phyloP scores from a whole-genome alignment of 2,113 vertebrate genomes.

The Myanophis thanlyinensis region DNA sequence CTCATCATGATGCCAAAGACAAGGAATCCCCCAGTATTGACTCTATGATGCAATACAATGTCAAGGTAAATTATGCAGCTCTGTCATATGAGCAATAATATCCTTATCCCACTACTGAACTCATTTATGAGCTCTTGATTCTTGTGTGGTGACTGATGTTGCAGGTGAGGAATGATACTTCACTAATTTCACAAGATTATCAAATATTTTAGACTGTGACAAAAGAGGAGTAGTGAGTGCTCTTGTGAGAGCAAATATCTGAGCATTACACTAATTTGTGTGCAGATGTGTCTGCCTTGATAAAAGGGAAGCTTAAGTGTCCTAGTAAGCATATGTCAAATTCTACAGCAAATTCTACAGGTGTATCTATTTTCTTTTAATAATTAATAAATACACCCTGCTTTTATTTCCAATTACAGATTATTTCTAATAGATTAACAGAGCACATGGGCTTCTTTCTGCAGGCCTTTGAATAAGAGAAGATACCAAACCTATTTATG shows the following conservation, averaged over 20 bases:
- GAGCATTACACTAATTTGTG: background rate
- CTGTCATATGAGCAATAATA: background rate
- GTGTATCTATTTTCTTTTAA: background rate
- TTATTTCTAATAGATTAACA: slow-evolving; percentile 15
- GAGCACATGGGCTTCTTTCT: background rate
- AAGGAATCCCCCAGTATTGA: background rate
- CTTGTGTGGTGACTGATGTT: background rate
- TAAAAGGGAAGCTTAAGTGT: background rate
- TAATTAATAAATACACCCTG: background rate
- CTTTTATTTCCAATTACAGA: background rate
- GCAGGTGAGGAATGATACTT: background rate
- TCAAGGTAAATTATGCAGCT: background rate
- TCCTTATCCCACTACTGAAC: background rate
- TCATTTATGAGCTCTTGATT: background rate
- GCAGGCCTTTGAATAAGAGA: background rate
- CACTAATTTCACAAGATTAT: background rate
- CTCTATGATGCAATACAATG: background rate
- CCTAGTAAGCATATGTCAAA: background rate
- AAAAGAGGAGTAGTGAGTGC: background rate
- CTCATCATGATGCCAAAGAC: background rate
- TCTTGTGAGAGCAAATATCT: background rate
- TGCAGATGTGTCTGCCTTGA: background rate
- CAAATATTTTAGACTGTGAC: background rate
- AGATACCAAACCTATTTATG: background rate
- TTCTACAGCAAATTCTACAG: background rate